Conservation (phyloP, 2,797 vertebrate genomes). For the Pangasius larnaudii region DNA sequence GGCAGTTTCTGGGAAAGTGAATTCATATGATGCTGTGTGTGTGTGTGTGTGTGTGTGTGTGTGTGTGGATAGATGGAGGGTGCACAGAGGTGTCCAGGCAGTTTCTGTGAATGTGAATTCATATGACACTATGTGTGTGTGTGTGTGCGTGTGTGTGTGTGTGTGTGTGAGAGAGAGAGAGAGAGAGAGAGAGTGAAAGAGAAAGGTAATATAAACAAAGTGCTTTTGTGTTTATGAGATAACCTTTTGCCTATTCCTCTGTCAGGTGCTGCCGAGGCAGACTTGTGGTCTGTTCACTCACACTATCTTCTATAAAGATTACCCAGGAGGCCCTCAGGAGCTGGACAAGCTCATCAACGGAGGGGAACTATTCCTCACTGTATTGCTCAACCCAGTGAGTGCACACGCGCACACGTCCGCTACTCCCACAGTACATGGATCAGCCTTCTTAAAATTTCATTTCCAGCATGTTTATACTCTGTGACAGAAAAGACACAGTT, state of each 20-base stretch:
- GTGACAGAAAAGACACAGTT: not conserved
- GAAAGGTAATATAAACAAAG: not conserved
- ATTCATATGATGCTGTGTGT: constrained; percentile 1
- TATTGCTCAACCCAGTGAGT: constrained; percentile 96
- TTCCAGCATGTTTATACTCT: constrained; percentile 1
- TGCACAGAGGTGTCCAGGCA: not conserved
- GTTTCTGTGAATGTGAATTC: constrained; percentile 2
- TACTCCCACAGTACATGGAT: not conserved
- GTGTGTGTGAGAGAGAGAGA: constrained; percentile 42
- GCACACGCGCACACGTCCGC: not conserved
- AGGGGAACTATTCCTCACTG: constrained; percentile 96
- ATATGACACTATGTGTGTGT: not conserved
- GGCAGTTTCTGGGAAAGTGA: not conserved
- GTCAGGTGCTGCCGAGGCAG: constrained; percentile 92
- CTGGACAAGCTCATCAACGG: constrained; percentile 97
- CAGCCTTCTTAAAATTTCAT: not conserved
- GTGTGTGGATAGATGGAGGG: constrained; percentile 20
- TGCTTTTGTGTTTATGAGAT: constrained; percentile 16
- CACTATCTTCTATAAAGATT: constrained; percentile 98
- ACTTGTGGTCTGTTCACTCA: constrained; percentile 98
- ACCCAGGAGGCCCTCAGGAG: constrained; percentile 93
- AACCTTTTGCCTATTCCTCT: constrained; percentile 1
- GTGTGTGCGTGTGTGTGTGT: constrained; percentile 9
- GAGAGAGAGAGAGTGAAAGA: not conserved
- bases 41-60: constrained; percentile 15